phyloP scores from a whole-genome alignment of 2,888 invertebrate genomes.

The Ochropleura plecta region DNA sequence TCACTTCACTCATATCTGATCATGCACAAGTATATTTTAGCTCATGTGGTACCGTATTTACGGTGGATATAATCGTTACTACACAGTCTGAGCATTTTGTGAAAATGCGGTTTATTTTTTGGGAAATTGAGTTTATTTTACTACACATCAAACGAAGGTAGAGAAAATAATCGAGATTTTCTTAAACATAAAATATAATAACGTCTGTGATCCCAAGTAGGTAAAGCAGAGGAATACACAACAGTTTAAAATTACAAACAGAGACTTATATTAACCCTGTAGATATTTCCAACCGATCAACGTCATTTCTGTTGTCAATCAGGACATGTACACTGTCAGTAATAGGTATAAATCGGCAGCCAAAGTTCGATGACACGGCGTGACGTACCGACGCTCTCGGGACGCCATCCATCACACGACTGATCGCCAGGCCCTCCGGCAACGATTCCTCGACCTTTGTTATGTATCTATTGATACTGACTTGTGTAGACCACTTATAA shows the following conservation, averaged over 20 bases:
- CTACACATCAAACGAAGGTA: neutral
- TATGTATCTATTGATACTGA: constrained; percentile 70
- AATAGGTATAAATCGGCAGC: constrained; percentile 66
- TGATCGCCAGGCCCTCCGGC: constrained; percentile 70
- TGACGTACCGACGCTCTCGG: constrained; percentile 72
- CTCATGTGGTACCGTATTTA: constrained; percentile 27
- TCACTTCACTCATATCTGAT: constrained; percentile 50
- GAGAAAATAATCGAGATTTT: neutral
- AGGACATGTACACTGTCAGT: constrained; percentile 33
- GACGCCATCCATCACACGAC: constrained; percentile 76
- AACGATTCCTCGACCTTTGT: constrained; percentile 72
- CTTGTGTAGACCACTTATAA: constrained; percentile 54
- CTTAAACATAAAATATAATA: neutral
- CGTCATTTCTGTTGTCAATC: constrained; percentile 24
- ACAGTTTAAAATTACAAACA: no score
- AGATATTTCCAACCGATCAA: constrained; percentile 2
- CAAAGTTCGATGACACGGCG: constrained; percentile 73
- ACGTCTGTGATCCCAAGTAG: no score
- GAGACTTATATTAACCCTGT: no score
- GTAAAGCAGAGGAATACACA: no score
- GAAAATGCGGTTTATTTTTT: neutral
- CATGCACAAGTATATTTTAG: constrained; percentile 40
- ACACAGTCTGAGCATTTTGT: neutral
- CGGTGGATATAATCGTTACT: neutral
- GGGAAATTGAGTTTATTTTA: neutral